Evolutionary conservation across 2,113 vertebrate species (phyloP).

Genomic region (Herpetotheres cachinnans): DNA sequence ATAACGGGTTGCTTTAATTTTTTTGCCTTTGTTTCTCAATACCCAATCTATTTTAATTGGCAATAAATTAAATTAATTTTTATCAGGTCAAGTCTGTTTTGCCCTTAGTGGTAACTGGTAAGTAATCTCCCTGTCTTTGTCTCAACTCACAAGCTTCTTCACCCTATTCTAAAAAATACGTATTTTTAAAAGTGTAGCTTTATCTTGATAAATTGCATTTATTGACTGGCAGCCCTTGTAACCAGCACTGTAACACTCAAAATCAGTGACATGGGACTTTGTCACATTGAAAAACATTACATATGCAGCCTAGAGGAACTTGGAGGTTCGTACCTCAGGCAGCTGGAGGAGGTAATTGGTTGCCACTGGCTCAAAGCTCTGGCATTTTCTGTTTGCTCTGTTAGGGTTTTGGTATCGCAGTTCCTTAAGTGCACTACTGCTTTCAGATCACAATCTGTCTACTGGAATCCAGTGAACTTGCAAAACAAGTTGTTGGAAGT

Average conservation of each 20-base stretch:
- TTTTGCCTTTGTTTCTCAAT: neutral
- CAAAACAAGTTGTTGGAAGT: neutral
- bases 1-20: neutral
- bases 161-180: neutral
- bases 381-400: neutral
- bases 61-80: too few species aligned
- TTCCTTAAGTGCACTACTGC: neutral
- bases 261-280: neutral
- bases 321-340: neutral
- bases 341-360: neutral
- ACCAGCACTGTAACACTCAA: neutral
- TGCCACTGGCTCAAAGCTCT: neutral
- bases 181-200: neutral
- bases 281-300: neutral
- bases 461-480: neutral
- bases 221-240: neutral
- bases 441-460: neutral
- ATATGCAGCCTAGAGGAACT: neutral
- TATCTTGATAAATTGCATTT: neutral
- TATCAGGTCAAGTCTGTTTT: too few species aligned
- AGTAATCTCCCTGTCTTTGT: too few species aligned
- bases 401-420: neutral
- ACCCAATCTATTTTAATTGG: neutral
- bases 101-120: too few species aligned
- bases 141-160: neutral